Conservation (phyloP, 2,888 invertebrate genomes). For the Campoplex nolae region DNA sequence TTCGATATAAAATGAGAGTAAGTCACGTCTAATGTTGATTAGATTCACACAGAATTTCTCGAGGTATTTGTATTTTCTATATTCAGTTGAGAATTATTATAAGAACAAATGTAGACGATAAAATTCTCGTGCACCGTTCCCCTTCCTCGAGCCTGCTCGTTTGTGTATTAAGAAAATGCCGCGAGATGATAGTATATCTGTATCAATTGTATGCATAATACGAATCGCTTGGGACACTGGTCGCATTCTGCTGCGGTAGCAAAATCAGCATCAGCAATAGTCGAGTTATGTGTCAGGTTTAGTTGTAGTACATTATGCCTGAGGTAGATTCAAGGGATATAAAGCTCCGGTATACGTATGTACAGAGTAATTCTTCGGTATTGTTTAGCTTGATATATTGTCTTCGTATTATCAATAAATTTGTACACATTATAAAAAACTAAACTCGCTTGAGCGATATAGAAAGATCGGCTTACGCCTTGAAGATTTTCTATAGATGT, state of each 20-base stretch:
- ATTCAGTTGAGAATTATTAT: neutral
- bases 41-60: neutral
- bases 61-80: neutral
- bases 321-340: slow-evolving; percentile 6
- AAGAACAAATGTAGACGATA: slow-evolving; percentile 62
- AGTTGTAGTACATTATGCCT: slow-evolving; percentile 65
- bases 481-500: neutral
- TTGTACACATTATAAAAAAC: slow-evolving; percentile 19
- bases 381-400: slow-evolving; percentile 53
- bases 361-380: slow-evolving; percentile 47
- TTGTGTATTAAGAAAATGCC: slow-evolving; percentile 74
- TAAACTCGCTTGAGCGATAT: slow-evolving; percentile 1
- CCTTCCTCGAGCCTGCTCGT: slow-evolving; percentile 55
- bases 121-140: slow-evolving; percentile 68
- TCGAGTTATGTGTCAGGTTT: slow-evolving; percentile 43
- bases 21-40: neutral
- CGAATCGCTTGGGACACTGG: slow-evolving; percentile 60
- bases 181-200: slow-evolving; percentile 83
- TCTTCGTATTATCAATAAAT: slow-evolving; percentile 45
- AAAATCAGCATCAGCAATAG: slow-evolving; percentile 59
- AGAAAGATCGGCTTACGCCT: neutral
- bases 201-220: slow-evolving; percentile 84
- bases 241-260: slow-evolving; percentile 29
- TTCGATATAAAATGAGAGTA: neutral
- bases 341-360: neutral